Evolutionary conservation across 2,113 vertebrate genomes (phyloP), one percentile per base, ranked within the genome.

Genomic region (Ceratotherium simum): DNA sequence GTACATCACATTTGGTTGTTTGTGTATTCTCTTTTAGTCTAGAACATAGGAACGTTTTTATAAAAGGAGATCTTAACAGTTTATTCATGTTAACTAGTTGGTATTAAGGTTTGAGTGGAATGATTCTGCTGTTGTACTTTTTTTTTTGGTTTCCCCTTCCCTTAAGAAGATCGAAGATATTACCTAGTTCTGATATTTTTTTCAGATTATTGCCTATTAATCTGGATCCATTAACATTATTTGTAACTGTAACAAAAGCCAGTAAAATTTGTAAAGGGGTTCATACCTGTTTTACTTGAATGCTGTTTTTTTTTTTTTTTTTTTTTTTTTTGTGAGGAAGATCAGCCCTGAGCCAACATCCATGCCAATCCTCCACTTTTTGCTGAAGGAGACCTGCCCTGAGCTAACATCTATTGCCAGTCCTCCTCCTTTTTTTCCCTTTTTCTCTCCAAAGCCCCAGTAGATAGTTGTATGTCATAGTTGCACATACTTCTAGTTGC

Each of bases 241-340:
- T 85, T 56, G 14, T 91, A 92, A 42, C 39, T 67, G 8, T 79
- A 39, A 91, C 58, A 73, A 95, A 96, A 95, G 21, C 20, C 23
- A 86, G 20, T 91, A 62, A 62, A 93, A 91, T 42, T 93, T 83
- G 18, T 23, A 92, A 84, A 72, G 33, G 25, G 33, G 46, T 73
- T 79, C 5, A 46, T 93, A 76, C 17, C 7, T 95, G 31, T 93
- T 93, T 95, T 42, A 76, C 42, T 54, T 5, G 36, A 87, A 36
- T 86, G 23, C 29, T 94, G 25, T 84, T 95, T 90, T 93, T 67
- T 51, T 51, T 51, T 51, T 12, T 51, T 51, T 42, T 42, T 42
- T 51, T 51, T 51, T 51, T 51, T 12, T 51, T 51, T 42, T 42
- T 42, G 42, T 42, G 42, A 42, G 42, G 42, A 42, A 42, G 42